Evolutionary conservation across 2,797 vertebrate genomes (phyloP), one percentile per base, ranked within the genome.

Genomic region (Amblyraja radiata): DNA sequence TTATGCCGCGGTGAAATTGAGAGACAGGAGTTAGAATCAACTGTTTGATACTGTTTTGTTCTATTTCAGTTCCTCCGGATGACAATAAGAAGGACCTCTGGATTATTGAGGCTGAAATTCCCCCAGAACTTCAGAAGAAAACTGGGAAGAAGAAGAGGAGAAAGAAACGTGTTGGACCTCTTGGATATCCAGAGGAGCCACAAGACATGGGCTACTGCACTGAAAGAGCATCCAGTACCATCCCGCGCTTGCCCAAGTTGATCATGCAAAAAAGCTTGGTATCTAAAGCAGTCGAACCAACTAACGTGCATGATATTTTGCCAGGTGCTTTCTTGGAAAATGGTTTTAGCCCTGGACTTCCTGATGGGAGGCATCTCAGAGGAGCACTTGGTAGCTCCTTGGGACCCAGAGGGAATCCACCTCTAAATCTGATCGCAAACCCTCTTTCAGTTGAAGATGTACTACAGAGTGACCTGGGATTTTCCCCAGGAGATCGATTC

Each of bases 101-200:
- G 98, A 95, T 98, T 96, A 98, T 98, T 88, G 98, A 99, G 94
- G 98, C 97, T 0, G 98, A 98, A 93, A 97, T 98, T 93, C 98
- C 98, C 1, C 97, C 98, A 0, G 97, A 98, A 95, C 96, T 98
- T 95, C 97, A 98, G 94, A 98, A 99, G 95, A 96, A 95, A 83
- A 1, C 94, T 36, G 1, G 94, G 90, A 95, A 94, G 74, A 97
- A 98, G 94, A 96, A 96, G 94, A 98, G 96, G 96, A 97, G 96
- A 93, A 98, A 97, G 95, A 98, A 98, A 95, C 98, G 98, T 90
- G 96, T 97, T 93, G 96, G 95, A 68, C 96, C 97, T 0, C 79
- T 93, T 0, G 94, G 68, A 2, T 79, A 93, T 0, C 95, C 95
- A 0, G 95, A 96, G 0, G 95, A 95, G 86, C 94, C 16, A 16